These are phyloP conservation scores for Achroia grisella DNA, from an alignment of 1,140 invertebrate species.

Conservation along the genomic window DNA sequence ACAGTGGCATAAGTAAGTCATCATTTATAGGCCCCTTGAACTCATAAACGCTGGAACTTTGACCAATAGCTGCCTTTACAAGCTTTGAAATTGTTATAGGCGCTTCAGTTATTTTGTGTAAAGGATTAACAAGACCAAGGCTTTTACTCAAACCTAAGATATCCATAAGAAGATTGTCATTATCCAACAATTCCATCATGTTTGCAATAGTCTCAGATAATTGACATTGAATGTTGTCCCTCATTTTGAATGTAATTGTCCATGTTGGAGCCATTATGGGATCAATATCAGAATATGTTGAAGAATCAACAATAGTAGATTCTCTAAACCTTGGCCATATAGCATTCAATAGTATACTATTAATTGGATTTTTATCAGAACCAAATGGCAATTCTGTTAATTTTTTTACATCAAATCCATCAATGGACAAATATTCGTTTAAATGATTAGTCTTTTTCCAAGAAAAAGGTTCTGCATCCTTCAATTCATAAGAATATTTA, in stretches of 20 bases:
- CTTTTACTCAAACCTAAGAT: conserved; percentile 54
- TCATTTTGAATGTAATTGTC: conserved; percentile 77
- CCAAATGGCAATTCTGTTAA: conserved; percentile 86
- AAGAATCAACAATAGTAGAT: conserved; percentile 90
- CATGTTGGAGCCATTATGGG: conserved; percentile 89
- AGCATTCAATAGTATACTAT: conserved; percentile 85
- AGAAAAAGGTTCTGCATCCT: conserved; percentile 75
- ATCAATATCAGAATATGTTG: conserved; percentile 90
- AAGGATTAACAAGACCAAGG: conserved; percentile 55
- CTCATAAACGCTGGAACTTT: conserved; percentile 36
- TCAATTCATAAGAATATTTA: conserved; percentile 87
- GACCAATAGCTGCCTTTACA: conserved; percentile 60
- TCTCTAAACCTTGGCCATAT: conserved; percentile 92
- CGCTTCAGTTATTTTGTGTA: conserved; percentile 64
- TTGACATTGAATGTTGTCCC: conserved; percentile 77
- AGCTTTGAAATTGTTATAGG: conserved; percentile 69
- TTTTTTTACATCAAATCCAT: conserved; percentile 67
- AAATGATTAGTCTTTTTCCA: conserved; percentile 80
- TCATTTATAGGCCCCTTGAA: conserved; percentile 83
- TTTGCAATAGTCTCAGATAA: conserved; percentile 77
- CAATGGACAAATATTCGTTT: conserved; percentile 84
- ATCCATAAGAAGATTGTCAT: conserved; percentile 54
- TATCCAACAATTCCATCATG: conserved; percentile 55
- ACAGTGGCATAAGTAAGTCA: conserved; percentile 82
- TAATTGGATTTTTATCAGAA: conserved; percentile 85